Evolutionary conservation across 2,797 vertebrate genomes (phyloP), one percentile per base, ranked within the genome.

Genomic region (Coregonus suidteri): DNA sequence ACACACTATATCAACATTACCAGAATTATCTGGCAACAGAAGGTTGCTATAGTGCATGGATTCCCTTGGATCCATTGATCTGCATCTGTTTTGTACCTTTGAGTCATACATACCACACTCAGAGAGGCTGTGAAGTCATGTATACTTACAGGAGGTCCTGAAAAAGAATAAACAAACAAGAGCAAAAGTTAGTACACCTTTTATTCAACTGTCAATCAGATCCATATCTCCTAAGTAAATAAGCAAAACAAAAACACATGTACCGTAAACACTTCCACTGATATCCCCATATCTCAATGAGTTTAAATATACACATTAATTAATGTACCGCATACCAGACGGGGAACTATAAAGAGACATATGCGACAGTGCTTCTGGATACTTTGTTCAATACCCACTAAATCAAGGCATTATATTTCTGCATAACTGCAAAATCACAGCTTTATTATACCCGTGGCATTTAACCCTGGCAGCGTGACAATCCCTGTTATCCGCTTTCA

Each of bases 81-180:
- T 41, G 20, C 18, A 16, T 64, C 7, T 9, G 7, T 34, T 75
- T 87, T 67, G 91, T 91, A 93, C 91, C 90, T 91, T 90, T 54
- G 70, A 20, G 4, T 35, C 11, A 71, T 47, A 51, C 75, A 78
- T 52, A 71, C 80, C 79, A 78, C 78, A 82, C 73, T 81, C 79
- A 82, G 71, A 75, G 84, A 82, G 83, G 87, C 84, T 79, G 85
- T 66, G 85, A 88, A 85, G 84, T 34, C 87, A 68, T 84, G 77
- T 47, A 89, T 99, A 99, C 98, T 99, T 98, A 99, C 98, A 94
- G 97, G 96, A 94, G 96, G 96, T 95, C 98, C 98, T 99, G 91
- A 85, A 89, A 91, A 79, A 91, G 25, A 47, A 80, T 34, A 75
- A 82, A 71, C 86, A 86, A 77, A 71, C 18, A 82, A 84, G 77